Evolutionary conservation across 2,113 vertebrate genomes (phyloP).

Genomic region (Anas platyrhynchos): DNA sequence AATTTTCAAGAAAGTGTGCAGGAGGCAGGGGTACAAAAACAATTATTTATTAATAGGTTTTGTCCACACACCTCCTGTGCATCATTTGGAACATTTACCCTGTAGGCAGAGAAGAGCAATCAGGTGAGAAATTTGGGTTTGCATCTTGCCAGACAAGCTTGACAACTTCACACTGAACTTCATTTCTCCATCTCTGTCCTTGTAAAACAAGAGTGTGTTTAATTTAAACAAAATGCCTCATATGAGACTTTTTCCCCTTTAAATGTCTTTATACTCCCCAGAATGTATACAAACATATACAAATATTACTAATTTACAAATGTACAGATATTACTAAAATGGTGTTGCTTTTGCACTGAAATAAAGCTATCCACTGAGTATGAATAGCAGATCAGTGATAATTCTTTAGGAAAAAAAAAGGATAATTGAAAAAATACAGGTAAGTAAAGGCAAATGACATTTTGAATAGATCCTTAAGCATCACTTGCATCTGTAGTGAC

Average conservation of each 20-base stretch:
- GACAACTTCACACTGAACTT: constrained; percentile 46
- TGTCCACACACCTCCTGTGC: constrained; percentile 57
- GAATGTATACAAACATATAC: background rate
- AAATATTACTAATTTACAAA: background rate
- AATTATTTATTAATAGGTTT: constrained; percentile 73
- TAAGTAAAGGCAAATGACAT: background rate
- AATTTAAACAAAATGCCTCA: background rate
- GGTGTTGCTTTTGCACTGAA: background rate
- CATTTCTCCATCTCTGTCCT: background rate
- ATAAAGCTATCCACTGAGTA: background rate
- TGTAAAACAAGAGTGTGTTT: background rate
- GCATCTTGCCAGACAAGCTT: constrained; percentile 40
- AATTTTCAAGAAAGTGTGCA: constrained; percentile 52
- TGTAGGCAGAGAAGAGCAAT: constrained; percentile 61
- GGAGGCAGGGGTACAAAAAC: constrained; percentile 41
- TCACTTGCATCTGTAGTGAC: background rate
- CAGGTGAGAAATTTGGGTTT: constrained; percentile 72
- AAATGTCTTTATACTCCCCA: background rate
- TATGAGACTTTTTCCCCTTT: background rate
- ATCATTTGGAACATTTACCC: constrained; percentile 59
- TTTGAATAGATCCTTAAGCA: background rate
- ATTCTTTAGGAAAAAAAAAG: background rate
- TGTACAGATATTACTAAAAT: background rate
- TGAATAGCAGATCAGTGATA: background rate
- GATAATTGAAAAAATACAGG: background rate